These are phyloP conservation scores for Orthonevra nobilis DNA, from an alignment of 2,888 invertebrate species.

Conservation along the genomic window DNA sequence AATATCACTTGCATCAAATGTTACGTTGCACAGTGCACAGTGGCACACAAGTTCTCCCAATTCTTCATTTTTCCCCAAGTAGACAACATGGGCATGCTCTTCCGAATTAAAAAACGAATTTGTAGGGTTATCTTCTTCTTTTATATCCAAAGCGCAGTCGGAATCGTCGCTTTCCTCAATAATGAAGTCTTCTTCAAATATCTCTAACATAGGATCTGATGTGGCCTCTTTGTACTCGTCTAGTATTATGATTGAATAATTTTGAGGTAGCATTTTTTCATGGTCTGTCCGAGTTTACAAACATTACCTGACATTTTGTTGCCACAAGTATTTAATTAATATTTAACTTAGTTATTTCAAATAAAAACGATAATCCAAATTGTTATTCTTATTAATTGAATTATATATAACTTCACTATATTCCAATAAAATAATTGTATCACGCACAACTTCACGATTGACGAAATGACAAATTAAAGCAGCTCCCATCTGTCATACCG, in stretches of 20 bases:
- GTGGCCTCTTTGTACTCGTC: slow-evolving; percentile 10
- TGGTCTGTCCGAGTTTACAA: neutral
- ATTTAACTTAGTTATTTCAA: slow-evolving; percentile 22
- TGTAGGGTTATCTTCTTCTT: slow-evolving; percentile 22
- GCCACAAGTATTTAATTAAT: neutral
- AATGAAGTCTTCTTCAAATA: slow-evolving; percentile 46
- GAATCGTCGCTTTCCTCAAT: slow-evolving; percentile 37
- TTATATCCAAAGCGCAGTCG: slow-evolving; percentile 12
- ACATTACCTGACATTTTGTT: slow-evolving; percentile 17
- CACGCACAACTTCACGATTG: slow-evolving; percentile 52
- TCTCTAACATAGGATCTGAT: slow-evolving; percentile 13
- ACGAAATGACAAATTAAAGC: slow-evolving; percentile 30
- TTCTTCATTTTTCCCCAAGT: slow-evolving; percentile 5
- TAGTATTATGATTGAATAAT: neutral
- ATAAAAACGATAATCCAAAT: slow-evolving; percentile 28
- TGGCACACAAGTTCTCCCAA: slow-evolving; percentile 37
- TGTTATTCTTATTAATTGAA: slow-evolving; percentile 4
- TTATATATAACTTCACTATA: slow-evolving; percentile 51
- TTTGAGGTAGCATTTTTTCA: neutral
- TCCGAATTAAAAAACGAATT: slow-evolving; percentile 4
- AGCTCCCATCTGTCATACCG: too few relatives aligned
- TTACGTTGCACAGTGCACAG: slow-evolving; percentile 57
- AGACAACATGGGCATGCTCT: slow-evolving; percentile 9
- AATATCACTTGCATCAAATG: slow-evolving; percentile 59
- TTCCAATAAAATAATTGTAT: slow-evolving; percentile 8